Evolutionary conservation across 2,113 vertebrate species (phyloP), one percentile per base, ranked within the genome.

Genomic region (Amphiprion percula): DNA sequence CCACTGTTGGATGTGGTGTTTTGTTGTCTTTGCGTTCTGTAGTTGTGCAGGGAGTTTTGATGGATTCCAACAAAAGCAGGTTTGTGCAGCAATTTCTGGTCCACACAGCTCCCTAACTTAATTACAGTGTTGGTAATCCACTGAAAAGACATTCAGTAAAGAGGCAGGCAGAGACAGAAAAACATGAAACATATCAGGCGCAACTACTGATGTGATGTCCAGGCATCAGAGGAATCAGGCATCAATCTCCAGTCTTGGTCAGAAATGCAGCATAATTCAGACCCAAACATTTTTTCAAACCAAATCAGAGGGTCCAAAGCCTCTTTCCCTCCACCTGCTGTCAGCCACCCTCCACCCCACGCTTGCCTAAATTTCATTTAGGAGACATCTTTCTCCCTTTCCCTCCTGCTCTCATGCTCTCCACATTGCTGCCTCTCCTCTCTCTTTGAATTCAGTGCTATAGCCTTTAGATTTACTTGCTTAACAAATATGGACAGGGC

Each of bases 401-500:
- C 72, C 77, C 79, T 81, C 79, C 70, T 66, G 62, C 79, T 82
- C 72, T 68, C 71, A 56, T 77, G 88, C 77, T 65, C 78, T 82
- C 72, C 62, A 39, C 71, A 59, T 85, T 53, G 75, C 83, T 71
- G 72, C 74, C 75, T 72, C 83, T 79, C 61, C 70, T 60, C 81
- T 82, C 72, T 91, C 84, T 93, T 91, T 91, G 86, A 92, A 93
- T 92, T 94, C 91, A 84, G 84, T 71, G 58, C 87, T 26, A 74
- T 79, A 72, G 86, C 82, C 87, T 75, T 77, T 90, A 92, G 86
- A 92, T 92, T 93, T 92, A 92, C 90, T 93, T 91, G 88, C 92
- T 91, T 95, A 95, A 94, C 93, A 93, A 94, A 94, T 95, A 91
- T 91, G 90, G 94, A 95, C 94, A 94, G 91, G 83, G 80, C 87